Base-by-base conservation (phyloP, 2,888 invertebrate species). In the Acronicta psi region DNA sequence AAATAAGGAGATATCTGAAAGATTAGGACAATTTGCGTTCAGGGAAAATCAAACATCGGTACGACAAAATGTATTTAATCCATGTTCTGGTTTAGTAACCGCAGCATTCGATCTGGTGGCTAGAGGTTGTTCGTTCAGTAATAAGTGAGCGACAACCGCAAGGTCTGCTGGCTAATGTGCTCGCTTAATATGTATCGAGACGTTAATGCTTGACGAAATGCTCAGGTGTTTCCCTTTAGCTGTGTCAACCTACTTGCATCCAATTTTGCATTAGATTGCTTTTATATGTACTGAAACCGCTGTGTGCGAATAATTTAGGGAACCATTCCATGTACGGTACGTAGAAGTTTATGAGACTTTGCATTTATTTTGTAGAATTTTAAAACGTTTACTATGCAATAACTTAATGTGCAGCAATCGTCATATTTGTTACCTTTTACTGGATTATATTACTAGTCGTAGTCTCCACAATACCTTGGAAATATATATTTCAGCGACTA, bases 171-270 rank as follows among this genome's bases (percentile, higher is more conserved):
- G 40, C 66, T 85, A 83, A 84, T 83, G 81, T 75, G 69, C 63
- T 75, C 81, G 68, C 74, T 86, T 84, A 88, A 85, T 87, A 85
- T 86, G 82, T 84, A 86, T 84, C 75, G 75, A 77, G 76, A 78
- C 68, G 68, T 67, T 71, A 59, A 71, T 69, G 77, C 69, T 80
- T 77, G 74, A 64, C 80, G 77, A 42, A 42, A 38, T 13, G n/a
- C 29, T 50, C 43, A 16, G 37, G 34, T 46, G 20, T 44, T 36
- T 31, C 34, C 23, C 34, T 16, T 25, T 34, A 29, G 31, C 18
- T 29, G n/a, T 14, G 41, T 17, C 44, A 53, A 50, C 20, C 14
- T 20, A 46, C 50, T 49, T 60, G 57, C 52, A 59, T 46, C 20
- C 18, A 38, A 55, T 59, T 63, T 69, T 55, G 36, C 36, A 58